These are phyloP conservation scores for Pachymerium ferrugineum DNA, from an alignment of 2,888 invertebrate species.

Conservation along the genomic window DNA sequence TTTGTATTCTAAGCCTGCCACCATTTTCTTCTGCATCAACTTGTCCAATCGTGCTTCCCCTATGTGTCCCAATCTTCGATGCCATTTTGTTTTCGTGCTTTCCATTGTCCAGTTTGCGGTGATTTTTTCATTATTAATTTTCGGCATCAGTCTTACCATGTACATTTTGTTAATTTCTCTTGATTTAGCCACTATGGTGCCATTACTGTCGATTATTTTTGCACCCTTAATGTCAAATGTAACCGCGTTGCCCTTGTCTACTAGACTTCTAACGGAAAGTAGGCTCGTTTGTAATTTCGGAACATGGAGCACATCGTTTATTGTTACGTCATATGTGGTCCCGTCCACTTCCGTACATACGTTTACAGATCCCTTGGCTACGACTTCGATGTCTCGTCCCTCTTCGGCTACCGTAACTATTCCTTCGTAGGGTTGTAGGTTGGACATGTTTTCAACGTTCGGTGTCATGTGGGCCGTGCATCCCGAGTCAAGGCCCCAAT, in stretches of 20 bases:
- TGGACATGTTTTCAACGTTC: background rate
- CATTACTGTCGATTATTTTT: no score
- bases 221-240: no score
- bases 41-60: background rate
- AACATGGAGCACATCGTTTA: constrained; percentile 6
- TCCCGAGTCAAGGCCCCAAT: background rate
- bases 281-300: background rate
- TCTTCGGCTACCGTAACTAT: background rate
- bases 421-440: background rate
- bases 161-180: background rate
- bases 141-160: no score
- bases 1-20: background rate
- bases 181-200: background rate
- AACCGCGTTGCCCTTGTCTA: no score
- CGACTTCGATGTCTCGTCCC: background rate
- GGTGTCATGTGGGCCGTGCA: background rate
- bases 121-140: no score
- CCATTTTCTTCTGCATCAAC: background rate
- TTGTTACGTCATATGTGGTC: background rate
- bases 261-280: background rate
- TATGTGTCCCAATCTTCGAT: background rate
- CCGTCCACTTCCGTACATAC: background rate
- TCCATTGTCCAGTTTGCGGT: background rate
- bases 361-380: background rate
- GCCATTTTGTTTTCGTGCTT: background rate